These are phyloP conservation scores for Melanostigma gelatinosum DNA, from an alignment of 2,113 vertebrate species.

Conservation along the genomic window DNA sequence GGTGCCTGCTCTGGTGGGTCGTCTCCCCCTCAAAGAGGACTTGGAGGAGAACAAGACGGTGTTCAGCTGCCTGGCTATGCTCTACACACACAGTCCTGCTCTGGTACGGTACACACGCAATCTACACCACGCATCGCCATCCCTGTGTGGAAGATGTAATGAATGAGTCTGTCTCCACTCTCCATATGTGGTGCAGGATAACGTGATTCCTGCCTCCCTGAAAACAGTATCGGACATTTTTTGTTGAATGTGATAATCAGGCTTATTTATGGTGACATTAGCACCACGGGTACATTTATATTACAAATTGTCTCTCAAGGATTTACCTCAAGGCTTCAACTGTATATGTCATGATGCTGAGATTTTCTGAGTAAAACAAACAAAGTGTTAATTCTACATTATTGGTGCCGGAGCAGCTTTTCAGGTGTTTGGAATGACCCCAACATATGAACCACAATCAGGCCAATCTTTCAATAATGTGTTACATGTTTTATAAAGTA, in stretches of 20 bases:
- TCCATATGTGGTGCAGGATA: background rate
- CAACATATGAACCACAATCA: background rate
- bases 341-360: background rate
- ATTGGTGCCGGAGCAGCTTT: background rate
- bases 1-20: conserved; percentile 83
- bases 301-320: background rate
- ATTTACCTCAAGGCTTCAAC: background rate
- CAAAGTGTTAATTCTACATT: no score
- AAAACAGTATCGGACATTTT: background rate
- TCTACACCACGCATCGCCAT: background rate
- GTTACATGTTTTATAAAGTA: conserved; percentile 18
- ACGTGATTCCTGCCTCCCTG: background rate
- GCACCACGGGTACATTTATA: background rate
- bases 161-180: background rate
- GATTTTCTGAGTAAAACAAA: background rate
- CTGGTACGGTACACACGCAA: conserved; percentile 58
- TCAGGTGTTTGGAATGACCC: background rate
- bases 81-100: conserved; percentile 81
- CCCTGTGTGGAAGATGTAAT: no score
- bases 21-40: conserved; percentile 89
- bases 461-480: background rate
- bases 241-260: background rate
- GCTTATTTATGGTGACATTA: background rate
- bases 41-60: conserved; percentile 90
- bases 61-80: conserved; percentile 85